Evolutionary conservation across 2,797 vertebrate genomes (phyloP).

Genomic region (Sebastes oblongus): DNA sequence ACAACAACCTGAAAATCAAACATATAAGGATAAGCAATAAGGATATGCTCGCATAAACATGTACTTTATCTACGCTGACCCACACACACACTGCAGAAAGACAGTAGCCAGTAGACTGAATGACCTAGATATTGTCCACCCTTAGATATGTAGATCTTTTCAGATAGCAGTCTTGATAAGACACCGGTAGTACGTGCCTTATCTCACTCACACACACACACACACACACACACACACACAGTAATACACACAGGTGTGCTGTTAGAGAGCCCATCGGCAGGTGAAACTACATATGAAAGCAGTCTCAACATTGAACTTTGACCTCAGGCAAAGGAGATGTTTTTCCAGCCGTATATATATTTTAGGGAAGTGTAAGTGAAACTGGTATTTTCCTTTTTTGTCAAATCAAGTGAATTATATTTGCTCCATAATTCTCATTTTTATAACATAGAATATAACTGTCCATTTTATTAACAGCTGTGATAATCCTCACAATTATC

Average conservation of each 20-base stretch:
- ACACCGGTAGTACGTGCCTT: neutral
- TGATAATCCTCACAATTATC: too few species aligned
- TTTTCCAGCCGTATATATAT: neutral
- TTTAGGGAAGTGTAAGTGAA: neutral
- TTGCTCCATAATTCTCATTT: neutral
- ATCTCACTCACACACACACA: neutral
- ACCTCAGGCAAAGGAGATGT: neutral
- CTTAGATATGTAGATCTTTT: neutral
- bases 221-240: neutral
- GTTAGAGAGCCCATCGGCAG: neutral
- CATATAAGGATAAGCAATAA: too few species aligned
- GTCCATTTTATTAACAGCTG: too few species aligned
- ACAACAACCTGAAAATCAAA: too few species aligned
- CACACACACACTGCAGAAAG: too few species aligned
- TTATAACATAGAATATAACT: too few species aligned
- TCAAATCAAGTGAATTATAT: neutral
- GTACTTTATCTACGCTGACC: too few species aligned
- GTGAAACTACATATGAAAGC: slow-evolving; percentile 6
- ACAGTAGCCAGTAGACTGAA: neutral
- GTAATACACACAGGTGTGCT: neutral
- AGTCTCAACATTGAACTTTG: slow-evolving; percentile 12
- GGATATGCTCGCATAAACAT: too few species aligned
- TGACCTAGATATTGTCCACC: neutral
- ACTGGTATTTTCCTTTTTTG: neutral
- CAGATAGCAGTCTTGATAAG: neutral